Base-by-base conservation (phyloP, 2,888 invertebrate genomes). In the Eilema caniola region DNA sequence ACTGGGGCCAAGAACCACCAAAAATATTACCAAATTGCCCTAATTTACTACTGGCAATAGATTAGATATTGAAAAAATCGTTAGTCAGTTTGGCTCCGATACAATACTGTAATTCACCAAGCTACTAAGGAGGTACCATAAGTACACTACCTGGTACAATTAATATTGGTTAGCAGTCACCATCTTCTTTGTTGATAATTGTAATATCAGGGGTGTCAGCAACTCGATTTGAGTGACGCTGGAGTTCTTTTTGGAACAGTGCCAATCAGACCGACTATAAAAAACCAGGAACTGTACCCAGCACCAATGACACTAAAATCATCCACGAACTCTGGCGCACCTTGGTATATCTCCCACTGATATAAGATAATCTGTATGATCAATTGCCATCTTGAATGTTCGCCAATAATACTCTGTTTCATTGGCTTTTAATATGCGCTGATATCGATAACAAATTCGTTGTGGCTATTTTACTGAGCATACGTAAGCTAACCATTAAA, bases 321-420 rank as follows among this genome's bases (percentile, higher is more conserved):
- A 53, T 53, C n/a, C 53, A 53, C 20, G n/a, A 53, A 53, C n/a
- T 8, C n/a, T 0, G 53, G 2, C n/a, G 47, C 5, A 47, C n/a
- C 3, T 47, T 47, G 20, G 41, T 41, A 47, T n/a, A n/a, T 53
- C 8, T 53, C 10, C 8, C 53, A n/a, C 53, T 53, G 53, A 53
- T 53, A 53, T 53, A 1, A n/a, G 53, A 53, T 53, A n/a, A n/a
- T 53, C 53, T 3, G 10, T 53, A 53, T n/a, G 53, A 7, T 53
- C 53, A 53, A 53, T 53, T 53, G 53, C 53, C 53, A 53, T 53
- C n/a, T n/a, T n/a, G 53, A 53, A 53, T 53, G 53, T 53, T 8
- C 20, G n/a, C n/a, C 53, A 53, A n/a, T 47, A 20, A 47, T n/a
- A 47, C 47, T 5, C n/a, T n/a, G 53, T 53, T 53, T 53, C 53